Evolutionary conservation across 2,113 vertebrate species (phyloP).

Genomic region (Coracopsis vasa): DNA sequence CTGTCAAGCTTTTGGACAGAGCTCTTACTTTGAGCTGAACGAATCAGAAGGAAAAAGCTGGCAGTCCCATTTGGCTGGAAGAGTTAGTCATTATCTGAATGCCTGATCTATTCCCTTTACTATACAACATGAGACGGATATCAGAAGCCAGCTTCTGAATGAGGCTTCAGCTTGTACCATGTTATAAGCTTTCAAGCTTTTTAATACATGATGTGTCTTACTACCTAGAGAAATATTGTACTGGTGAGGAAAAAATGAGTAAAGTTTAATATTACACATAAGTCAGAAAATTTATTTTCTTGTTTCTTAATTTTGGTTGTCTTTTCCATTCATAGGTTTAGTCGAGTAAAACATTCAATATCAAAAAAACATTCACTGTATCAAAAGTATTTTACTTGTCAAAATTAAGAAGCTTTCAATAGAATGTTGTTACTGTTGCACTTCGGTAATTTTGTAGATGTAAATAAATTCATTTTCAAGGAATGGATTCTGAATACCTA

Average conservation of each 20-base stretch:
- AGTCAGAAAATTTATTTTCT: neutral
- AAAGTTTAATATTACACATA: neutral
- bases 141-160: neutral
- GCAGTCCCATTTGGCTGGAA: neutral
- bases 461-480: neutral
- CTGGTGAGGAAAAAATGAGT: neutral
- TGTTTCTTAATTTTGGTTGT: neutral
- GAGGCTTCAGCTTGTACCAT: neutral
- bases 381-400: neutral
- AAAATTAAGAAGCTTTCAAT: neutral
- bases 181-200: neutral
- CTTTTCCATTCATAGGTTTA: neutral
- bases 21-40: neutral
- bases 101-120: neutral
- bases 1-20: neutral
- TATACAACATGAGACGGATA: neutral
- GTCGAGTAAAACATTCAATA: neutral
- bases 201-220: neutral
- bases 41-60: neutral
- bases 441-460: neutral
- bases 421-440: neutral
- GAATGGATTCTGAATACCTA: neutral
- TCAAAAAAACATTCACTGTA: neutral
- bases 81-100: neutral
- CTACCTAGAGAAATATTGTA: neutral